phyloP scores from a whole-genome alignment of 2,113 vertebrate species.

The sheep (Ovis aries) region ARS-UI_Ramb_v3.0 NC_056057.1:76616501-76617000 shows the following conservation, averaged over 20 bases:
- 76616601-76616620: neutral
- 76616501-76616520: neutral
- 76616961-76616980: neutral
- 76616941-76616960: neutral
- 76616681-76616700: neutral
- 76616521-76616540: neutral
- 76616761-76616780: no score
- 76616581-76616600: neutral
- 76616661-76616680: fast-evolving
- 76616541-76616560: neutral
- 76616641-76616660: no score
- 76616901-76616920: neutral
- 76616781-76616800: neutral
- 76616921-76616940: neutral
- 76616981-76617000: neutral
- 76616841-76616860: neutral
- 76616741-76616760: neutral
- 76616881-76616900: neutral
- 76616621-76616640: no score
- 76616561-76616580: no score
- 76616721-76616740: no score
- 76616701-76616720: neutral
- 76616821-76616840: neutral
- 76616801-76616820: no score
- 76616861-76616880: neutral